These are phyloP conservation scores for Hipposideros larvatus DNA, from an alignment of 2,797 vertebrate genomes.

Conservation along the genomic window DNA sequence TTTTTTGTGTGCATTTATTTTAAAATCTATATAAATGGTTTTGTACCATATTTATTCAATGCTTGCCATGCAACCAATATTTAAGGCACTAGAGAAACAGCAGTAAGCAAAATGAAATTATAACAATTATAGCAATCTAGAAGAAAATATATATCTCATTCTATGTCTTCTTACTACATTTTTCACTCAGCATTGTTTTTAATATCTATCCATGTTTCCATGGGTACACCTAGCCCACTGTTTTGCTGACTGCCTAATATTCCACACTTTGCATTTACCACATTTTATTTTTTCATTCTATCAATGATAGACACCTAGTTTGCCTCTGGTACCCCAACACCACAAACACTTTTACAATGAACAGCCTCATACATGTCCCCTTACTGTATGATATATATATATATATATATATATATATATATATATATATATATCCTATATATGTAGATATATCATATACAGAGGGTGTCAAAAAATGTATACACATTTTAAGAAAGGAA, in stretches of 20 bases:
- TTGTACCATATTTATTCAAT: not conserved
- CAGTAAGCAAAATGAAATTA: not conserved
- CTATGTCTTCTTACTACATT: not conserved
- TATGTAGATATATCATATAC: no score
- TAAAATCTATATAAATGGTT: not conserved
- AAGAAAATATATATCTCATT: not conserved
- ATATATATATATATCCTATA: no score
- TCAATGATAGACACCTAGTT: not conserved
- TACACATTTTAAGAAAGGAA: no score
- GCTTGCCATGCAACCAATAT: not conserved
- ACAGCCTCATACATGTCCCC: not conserved
- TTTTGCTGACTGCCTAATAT: not conserved
- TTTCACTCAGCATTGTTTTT: not conserved
- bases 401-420: no score
- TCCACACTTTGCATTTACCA: not conserved
- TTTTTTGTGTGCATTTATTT: not conserved
- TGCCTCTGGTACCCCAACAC: not conserved
- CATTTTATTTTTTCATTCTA: not conserved
- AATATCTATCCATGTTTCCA: not conserved
- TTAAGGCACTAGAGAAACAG: not conserved
- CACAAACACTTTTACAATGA: not conserved
- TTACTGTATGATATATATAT: no score
- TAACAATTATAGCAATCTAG: not conserved
- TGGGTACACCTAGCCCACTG: not conserved
- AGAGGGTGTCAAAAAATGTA: no score